A percentile compares a stretch with the other conserved stretches of the same genome.
These are phyloP conservation scores for Bubalus kerabau DNA, from an alignment of 2,113 vertebrate species.

Conservation along the genomic window DNA sequence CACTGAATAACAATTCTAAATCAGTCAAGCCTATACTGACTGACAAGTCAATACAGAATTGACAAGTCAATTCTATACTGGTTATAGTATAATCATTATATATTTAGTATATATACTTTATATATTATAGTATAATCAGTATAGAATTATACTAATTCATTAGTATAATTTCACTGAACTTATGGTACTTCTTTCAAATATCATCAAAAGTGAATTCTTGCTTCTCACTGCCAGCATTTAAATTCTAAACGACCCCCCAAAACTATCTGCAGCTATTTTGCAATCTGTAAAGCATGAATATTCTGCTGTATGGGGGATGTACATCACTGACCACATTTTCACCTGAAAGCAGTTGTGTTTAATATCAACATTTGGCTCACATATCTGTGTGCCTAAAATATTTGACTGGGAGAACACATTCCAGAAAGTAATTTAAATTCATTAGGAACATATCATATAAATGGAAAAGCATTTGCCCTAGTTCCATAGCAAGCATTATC, in stretches of 20 bases:
- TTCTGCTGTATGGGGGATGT: conserved; percentile 73
- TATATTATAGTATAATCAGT: background rate
- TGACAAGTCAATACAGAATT: background rate
- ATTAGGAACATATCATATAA: conserved; percentile 66
- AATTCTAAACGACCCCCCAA: conserved; percentile 61
- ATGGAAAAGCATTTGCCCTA: conserved; percentile 59
- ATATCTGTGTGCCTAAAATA: conserved; percentile 65
- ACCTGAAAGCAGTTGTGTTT: conserved; percentile 75
- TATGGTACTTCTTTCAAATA: background rate
- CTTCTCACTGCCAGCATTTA: conserved; percentile 62
- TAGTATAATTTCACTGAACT: background rate
- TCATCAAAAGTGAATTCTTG: conserved; percentile 54
- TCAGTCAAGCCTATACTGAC: conserved; percentile 4
- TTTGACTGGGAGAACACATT: conserved; percentile 59
- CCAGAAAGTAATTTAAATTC: conserved; percentile 74
- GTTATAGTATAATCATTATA: background rate
- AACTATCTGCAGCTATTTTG: conserved; percentile 61
- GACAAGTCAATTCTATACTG: background rate
- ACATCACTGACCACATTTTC: conserved; percentile 72
- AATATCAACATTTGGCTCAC: conserved; percentile 71
- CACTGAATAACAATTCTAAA: background rate
- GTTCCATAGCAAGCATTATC: conserved; percentile 55
- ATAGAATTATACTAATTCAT: background rate
- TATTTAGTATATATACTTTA: background rate
- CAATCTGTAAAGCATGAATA: conserved; percentile 60